Conservation (phyloP, 2,888 invertebrate species). For the Archips crataeganus region DNA sequence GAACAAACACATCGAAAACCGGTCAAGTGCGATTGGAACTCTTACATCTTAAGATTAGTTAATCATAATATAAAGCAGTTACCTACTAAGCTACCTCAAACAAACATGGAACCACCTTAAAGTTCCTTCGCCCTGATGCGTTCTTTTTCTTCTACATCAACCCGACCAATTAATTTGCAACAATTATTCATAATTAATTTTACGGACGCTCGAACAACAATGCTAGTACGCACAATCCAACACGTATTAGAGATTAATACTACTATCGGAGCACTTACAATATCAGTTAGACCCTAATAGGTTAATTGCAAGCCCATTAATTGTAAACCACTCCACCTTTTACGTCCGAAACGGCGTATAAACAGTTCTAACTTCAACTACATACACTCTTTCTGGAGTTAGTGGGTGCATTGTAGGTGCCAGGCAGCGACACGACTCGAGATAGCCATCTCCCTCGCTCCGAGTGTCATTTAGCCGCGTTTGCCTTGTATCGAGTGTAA, state of each 20-base stretch:
- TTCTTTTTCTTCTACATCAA: too few relatives aligned
- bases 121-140: too few relatives aligned
- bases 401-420: conserved; percentile 3
- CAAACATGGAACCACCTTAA: too few relatives aligned
- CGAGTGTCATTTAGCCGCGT: conserved; percentile 44
- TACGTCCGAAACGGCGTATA: background rate
- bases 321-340: conserved; percentile 42
- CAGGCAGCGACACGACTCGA: conserved; percentile 40
- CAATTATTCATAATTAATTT: background rate
- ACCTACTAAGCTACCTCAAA: too few relatives aligned
- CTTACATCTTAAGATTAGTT: too few relatives aligned
- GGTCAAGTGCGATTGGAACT: too few relatives aligned
- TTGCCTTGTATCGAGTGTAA: conserved; percentile 37
- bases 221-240: conserved; percentile 28
- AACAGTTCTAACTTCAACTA: background rate
- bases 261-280: conserved; percentile 26
- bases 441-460: conserved; percentile 43
- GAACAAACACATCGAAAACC: too few relatives aligned
- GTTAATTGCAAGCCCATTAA: conserved; percentile 58
- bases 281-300: conserved; percentile 49
- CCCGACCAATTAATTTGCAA: too few relatives aligned
- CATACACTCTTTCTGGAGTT: background rate
- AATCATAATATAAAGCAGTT: too few relatives aligned
- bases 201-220: background rate
- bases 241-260: conserved; percentile 31